These are phyloP conservation scores for Pediacus dermestoides DNA, from an alignment of 2,888 invertebrate genomes.

Conservation along the genomic window DNA sequence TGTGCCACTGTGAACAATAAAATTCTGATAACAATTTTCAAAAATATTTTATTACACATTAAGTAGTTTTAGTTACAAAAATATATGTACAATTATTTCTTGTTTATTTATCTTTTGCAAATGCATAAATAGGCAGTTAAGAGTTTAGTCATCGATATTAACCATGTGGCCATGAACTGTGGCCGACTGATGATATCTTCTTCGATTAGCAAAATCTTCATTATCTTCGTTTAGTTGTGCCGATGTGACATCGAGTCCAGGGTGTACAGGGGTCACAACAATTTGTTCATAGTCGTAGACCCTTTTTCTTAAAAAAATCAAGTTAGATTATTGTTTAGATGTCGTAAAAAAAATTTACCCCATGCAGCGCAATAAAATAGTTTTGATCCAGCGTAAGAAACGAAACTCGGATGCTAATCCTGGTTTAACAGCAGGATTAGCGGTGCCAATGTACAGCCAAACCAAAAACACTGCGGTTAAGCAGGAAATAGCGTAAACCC, in stretches of 20 bases:
- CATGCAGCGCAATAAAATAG: slow-evolving; percentile 66
- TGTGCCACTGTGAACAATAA: no score
- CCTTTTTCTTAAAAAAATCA: slow-evolving; percentile 59
- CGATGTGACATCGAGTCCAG: slow-evolving; percentile 73
- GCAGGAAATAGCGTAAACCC: slow-evolving; percentile 86
- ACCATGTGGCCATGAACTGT: slow-evolving; percentile 72
- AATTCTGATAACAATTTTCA: slow-evolving; percentile 49
- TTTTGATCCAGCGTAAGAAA: slow-evolving; percentile 75
- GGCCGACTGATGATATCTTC: slow-evolving; percentile 89
- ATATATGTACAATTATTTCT: no score
- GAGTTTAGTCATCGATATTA: slow-evolving; percentile 50
- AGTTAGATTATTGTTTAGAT: no score
- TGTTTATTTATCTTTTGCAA: no score
- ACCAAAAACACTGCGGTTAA: slow-evolving; percentile 76
- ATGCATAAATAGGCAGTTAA: no score
- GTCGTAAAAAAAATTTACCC: slow-evolving; percentile 55
- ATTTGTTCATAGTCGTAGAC: slow-evolving; percentile 81
- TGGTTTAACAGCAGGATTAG: slow-evolving; percentile 93
- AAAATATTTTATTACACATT: no score
- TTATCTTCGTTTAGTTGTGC: slow-evolving; percentile 93
- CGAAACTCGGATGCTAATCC: slow-evolving; percentile 82
- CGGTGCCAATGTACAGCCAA: slow-evolving; percentile 92
- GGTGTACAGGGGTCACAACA: slow-evolving; percentile 78
- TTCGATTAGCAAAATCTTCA: slow-evolving; percentile 88
- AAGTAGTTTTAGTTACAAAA: no score